Conservation (phyloP, 2,797 vertebrate genomes). For the Gallinago stenura region DNA sequence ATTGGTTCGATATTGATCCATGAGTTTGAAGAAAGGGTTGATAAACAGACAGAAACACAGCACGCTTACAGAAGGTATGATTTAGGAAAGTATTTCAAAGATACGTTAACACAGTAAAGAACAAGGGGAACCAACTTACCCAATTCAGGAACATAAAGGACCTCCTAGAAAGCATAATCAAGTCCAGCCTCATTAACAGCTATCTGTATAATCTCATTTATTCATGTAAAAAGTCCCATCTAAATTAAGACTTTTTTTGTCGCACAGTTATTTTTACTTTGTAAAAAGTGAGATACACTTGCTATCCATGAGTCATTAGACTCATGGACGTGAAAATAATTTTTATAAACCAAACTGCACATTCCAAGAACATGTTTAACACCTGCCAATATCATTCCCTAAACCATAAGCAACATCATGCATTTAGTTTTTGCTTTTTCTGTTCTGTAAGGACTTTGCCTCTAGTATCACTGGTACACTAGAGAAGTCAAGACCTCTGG, state of each 20-base stretch:
- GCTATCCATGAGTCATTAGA: constrained; percentile 48
- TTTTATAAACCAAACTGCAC: constrained; percentile 54
- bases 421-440: not conserved
- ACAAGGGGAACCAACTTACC: not conserved
- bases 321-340: constrained; percentile 26
- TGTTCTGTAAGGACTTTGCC: not conserved
- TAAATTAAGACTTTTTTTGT: not conserved
- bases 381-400: constrained; percentile 12
- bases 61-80: not conserved
- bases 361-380: constrained; percentile 25
- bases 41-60: not conserved
- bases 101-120: not conserved
- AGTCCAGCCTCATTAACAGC: not conserved
- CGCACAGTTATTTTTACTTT: not conserved
- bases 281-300: constrained; percentile 49
- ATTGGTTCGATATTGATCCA: not conserved
- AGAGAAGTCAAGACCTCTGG: not conserved
- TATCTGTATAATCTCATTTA: not conserved
- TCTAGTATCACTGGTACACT: not conserved
- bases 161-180: not conserved
- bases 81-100: not conserved
- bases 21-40: not conserved
- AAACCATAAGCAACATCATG: not conserved
- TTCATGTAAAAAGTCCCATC: not conserved
- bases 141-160: not conserved